A percentile compares a stretch with the other conserved stretches of the same genome.
phyloP scores from a whole-genome alignment of 2,113 vertebrate species.

The Gymnorhina tibicen region DNA sequence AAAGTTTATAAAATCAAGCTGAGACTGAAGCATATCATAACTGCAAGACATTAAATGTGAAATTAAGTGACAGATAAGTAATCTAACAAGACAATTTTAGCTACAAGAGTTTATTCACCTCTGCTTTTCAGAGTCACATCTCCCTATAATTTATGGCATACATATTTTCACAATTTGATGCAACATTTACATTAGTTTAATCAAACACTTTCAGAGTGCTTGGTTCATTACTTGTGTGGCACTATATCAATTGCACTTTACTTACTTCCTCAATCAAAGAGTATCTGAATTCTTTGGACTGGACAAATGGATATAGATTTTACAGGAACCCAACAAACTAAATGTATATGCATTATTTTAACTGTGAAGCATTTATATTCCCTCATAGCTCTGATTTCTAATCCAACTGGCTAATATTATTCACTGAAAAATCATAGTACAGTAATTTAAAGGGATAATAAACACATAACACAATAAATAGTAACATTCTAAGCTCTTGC shows the following conservation, averaged over 20 bases:
- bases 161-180: constrained; percentile 51
- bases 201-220: constrained; percentile 30
- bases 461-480: constrained; percentile 35
- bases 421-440: constrained; percentile 25
- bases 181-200: constrained; percentile 61
- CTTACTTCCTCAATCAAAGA: constrained; percentile 54
- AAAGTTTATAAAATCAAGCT: constrained; percentile 65
- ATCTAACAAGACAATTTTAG: constrained; percentile 66
- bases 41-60: constrained; percentile 12
- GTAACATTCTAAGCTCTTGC: not conserved
- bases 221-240: constrained; percentile 33
- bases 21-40: constrained; percentile 47
- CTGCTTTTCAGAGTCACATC: constrained; percentile 40
- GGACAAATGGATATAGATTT: constrained; percentile 60
- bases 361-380: constrained; percentile 39
- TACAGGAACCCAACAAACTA: constrained; percentile 36
- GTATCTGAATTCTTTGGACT: constrained; percentile 53
- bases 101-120: constrained; percentile 56
- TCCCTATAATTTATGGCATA: constrained; percentile 57
- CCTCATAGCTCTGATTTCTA: constrained; percentile 26
- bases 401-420: constrained; percentile 19
- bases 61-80: constrained; percentile 65
- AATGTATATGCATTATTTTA: constrained; percentile 52
- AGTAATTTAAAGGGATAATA: constrained; percentile 46
- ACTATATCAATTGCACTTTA: constrained; percentile 52